Evolutionary conservation across 2,113 vertebrate species (phyloP), one percentile per base, ranked within the genome.

Genomic region (Ailuropoda melanoleuca): DNA sequence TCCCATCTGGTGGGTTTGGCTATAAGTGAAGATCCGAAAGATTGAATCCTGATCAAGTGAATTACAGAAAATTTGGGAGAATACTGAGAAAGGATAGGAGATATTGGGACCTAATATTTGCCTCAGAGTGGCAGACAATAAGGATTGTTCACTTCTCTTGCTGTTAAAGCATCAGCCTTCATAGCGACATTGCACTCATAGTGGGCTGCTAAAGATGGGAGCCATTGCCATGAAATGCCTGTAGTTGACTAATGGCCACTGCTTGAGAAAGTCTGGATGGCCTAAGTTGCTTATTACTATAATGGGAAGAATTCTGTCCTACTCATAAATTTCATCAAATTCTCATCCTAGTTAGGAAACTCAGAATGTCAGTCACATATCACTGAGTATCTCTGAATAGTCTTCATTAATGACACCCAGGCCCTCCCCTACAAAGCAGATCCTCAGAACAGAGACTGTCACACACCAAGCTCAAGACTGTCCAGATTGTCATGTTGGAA

Each of bases 301-400:
- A 37, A 86, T 90, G 50, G 77, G 82, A 29, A 78, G 72, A 95
- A 64, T 14, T 5, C 55, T 87, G 18, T 91, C 84, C 80, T 82
- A n/a, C 10, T 81, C 29, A 81, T 11, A 75, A 43, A 88, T 94
- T 90, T 92, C 26, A 88, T 74, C 72, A 64, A 94, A 93, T 85
- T 15, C 64, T 95, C 77, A 56, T 55, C 29, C 17, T 11, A 48
- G 31, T 80, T 87, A 82, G 50, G 70, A 96, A 92, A 34, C 85
- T 93, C 74, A 80, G 39, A 85, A 93, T 62, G 6, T 89, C 78
- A 92, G 60, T 96, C 87, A 80, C 46, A 58, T 95, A 97, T 85
- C 80, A 91, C 82, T 80, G 82, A 55, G 4, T 93, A 62, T 56
- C 56, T 94, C 53, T 88, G 64, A 93, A 43, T 85, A 93, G 58